phyloP scores from a whole-genome alignment of 2,113 vertebrate species.

The Alligator sinensis region DNA sequence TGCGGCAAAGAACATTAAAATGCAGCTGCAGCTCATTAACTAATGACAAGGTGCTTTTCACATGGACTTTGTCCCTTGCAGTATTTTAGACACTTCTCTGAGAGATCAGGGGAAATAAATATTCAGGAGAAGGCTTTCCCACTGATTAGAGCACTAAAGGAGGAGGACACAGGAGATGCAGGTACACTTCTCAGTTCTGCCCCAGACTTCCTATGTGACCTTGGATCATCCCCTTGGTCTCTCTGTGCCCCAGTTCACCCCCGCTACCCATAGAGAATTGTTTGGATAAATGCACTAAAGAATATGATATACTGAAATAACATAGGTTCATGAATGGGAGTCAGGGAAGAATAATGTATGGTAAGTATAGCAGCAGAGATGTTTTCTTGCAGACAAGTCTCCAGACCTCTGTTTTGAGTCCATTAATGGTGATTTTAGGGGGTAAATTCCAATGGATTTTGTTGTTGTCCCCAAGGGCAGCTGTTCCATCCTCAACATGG shows the following conservation, averaged over 20 bases:
- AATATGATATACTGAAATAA: too few relatives aligned
- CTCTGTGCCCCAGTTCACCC: background rate
- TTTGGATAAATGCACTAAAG: too few relatives aligned
- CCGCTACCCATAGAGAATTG: background rate
- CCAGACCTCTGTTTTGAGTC: too few relatives aligned
- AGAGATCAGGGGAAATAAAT: background rate
- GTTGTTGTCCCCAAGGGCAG: too few relatives aligned
- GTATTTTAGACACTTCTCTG: background rate
- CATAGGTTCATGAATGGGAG: background rate
- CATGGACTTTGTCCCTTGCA: background rate
- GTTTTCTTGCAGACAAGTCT: too few relatives aligned
- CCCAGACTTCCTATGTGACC: background rate
- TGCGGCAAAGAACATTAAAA: conserved; percentile 20
- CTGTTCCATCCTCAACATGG: too few relatives aligned
- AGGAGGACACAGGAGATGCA: background rate
- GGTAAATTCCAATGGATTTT: too few relatives aligned
- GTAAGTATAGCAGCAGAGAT: background rate
- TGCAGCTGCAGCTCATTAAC: conserved; percentile 57
- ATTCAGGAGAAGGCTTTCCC: fast-evolving
- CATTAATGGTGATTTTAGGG: too few relatives aligned
- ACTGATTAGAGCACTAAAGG: background rate
- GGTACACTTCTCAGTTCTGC: background rate
- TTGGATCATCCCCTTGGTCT: background rate
- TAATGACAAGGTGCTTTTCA: conserved; percentile 22
- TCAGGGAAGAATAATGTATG: background rate